These are phyloP conservation scores for Euwallacea fornicatus DNA, from an alignment of 1,140 invertebrate genomes.

Conservation along the genomic window DNA sequence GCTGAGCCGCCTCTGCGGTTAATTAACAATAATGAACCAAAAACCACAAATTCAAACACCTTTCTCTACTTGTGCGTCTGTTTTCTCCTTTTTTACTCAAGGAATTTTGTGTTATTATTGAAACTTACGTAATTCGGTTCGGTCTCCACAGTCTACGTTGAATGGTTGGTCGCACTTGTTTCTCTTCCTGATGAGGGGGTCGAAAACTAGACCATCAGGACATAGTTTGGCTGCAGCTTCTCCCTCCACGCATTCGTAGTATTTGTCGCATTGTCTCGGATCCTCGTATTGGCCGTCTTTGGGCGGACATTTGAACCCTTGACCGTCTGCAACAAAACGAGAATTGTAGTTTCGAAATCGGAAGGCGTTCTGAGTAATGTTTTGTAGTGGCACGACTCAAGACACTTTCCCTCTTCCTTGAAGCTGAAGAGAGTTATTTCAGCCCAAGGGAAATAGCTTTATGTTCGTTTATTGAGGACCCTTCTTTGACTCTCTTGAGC, in stretches of 20 bases:
- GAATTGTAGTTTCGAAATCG: no score
- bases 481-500: no score
- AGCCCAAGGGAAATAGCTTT: no score
- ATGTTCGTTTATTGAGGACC: no score
- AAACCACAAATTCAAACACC: no score
- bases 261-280: slow-evolving; percentile 80
- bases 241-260: slow-evolving; percentile 77
- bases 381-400: no score
- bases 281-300: slow-evolving; percentile 80
- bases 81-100: background rate
- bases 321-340: slow-evolving; percentile 58
- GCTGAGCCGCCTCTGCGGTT: slow-evolving; percentile 70
- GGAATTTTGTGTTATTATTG: background rate
- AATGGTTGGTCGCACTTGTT: slow-evolving; percentile 91
- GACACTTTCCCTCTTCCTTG: no score
- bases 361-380: no score
- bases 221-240: slow-evolving; percentile 73
- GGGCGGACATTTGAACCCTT: slow-evolving; percentile 72
- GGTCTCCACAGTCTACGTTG: slow-evolving; percentile 85
- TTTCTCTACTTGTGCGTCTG: no score
- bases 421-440: no score
- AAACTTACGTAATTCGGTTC: slow-evolving; percentile 83
- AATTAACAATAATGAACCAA: no score
- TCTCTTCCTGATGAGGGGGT: slow-evolving; percentile 76
- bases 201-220: slow-evolving; percentile 84